These are phyloP conservation scores for Stenurella melanura DNA, from an alignment of 2,888 invertebrate species.

Conservation along the genomic window DNA sequence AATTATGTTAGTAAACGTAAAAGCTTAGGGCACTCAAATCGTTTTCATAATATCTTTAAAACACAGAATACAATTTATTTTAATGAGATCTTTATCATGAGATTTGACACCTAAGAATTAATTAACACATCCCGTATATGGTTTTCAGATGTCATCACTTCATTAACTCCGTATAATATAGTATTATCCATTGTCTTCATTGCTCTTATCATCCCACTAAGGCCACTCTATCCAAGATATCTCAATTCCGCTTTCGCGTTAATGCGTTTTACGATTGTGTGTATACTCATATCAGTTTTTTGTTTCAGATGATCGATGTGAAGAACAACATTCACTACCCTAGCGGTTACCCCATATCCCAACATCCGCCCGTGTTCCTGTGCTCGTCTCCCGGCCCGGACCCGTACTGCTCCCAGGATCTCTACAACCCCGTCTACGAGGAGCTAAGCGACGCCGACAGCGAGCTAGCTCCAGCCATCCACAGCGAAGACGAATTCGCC, in stretches of 20 bases:
- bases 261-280: too few species aligned
- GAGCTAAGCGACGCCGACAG: slow-evolving; percentile 83
- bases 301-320: slow-evolving; percentile 83
- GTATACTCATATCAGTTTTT: slow-evolving; percentile 48
- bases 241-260: neutral
- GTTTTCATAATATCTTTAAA: too few species aligned
- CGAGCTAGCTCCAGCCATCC: slow-evolving; percentile 76
- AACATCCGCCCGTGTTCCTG: slow-evolving; percentile 81
- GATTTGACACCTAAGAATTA: too few species aligned
- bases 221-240: neutral
- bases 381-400: slow-evolving; percentile 82
- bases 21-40: too few species aligned
- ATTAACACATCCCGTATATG: too few species aligned
- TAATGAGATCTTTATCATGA: too few species aligned
- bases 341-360: slow-evolving; percentile 78
- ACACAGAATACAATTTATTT: too few species aligned
- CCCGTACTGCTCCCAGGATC: slow-evolving; percentile 78
- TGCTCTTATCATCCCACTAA: neutral
- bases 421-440: slow-evolving; percentile 88
- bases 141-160: too few species aligned
- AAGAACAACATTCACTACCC: slow-evolving; percentile 78
- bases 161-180: too few species aligned
- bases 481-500: slow-evolving; percentile 90
- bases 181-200: neutral
- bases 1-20: too few species aligned